Percentiles rank a stretch among this genome's conserved stretches.
These are phyloP conservation scores for Sinhomidia bicolor DNA, from an alignment of 2,888 invertebrate species.

Conservation along the genomic window DNA sequence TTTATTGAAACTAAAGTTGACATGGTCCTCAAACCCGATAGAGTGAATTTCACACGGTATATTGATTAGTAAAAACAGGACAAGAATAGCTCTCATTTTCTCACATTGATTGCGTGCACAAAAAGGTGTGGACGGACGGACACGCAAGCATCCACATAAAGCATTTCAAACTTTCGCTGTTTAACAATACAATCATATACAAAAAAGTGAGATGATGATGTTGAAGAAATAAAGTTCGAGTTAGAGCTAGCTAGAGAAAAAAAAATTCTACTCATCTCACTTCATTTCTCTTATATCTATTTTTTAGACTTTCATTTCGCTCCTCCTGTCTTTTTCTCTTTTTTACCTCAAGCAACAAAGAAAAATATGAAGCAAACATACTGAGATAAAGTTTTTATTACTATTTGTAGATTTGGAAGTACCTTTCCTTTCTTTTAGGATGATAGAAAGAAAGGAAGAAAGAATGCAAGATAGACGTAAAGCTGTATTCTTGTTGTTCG, in stretches of 20 bases:
- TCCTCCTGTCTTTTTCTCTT: background rate
- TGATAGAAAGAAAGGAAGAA: constrained; percentile 2
- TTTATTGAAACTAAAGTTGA: no score
- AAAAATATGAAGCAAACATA: constrained; percentile 44
- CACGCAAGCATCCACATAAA: no score
- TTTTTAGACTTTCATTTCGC: constrained; percentile 28
- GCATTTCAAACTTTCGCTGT: no score
- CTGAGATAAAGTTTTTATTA: constrained; percentile 27
- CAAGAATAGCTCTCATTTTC: no score
- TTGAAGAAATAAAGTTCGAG: constrained; percentile 14
- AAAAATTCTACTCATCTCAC: background rate
- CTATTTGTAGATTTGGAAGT: background rate
- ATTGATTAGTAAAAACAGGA: no score
- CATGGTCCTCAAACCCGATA: no score
- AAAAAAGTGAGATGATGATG: background rate
- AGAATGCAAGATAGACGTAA: constrained; percentile 6
- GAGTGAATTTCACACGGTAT: no score
- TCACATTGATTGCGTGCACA: no score
- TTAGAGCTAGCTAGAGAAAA: background rate
- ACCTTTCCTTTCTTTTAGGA: background rate
- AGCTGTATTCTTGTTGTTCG: constrained; percentile 11
- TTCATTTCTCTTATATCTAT: background rate
- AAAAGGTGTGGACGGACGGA: no score
- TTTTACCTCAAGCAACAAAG: constrained; percentile 39
- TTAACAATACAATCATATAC: background rate